These are phyloP conservation scores for Latrodectus elegans DNA, from an alignment of 2,888 invertebrate species.

Conservation along the genomic window DNA sequence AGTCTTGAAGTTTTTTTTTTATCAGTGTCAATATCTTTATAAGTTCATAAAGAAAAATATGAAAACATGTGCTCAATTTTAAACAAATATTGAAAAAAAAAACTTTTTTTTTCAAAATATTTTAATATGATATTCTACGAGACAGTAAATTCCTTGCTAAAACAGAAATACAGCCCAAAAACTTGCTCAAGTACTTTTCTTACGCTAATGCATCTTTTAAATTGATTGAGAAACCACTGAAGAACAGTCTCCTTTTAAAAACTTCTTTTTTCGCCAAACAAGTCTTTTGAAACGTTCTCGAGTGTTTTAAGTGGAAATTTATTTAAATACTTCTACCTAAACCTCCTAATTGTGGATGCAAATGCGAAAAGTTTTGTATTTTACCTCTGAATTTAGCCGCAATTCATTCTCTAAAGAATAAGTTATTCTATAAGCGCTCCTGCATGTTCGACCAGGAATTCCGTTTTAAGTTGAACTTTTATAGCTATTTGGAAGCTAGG, in stretches of 20 bases:
- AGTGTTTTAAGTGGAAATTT: slow-evolving; percentile 31
- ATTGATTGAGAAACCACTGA: neutral
- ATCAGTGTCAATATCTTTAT: no score
- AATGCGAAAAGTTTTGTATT: slow-evolving; percentile 41
- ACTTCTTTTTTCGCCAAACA: neutral
- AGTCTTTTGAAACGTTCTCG: neutral
- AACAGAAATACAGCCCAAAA: no score
- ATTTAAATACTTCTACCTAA: slow-evolving; percentile 24
- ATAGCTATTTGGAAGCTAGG: neutral
- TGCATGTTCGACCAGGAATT: neutral
- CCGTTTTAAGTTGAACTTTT: neutral
- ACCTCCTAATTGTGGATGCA: slow-evolving; percentile 28
- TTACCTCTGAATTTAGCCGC: neutral
- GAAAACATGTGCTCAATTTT: no score
- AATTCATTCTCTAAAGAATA: neutral
- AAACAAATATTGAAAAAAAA: no score
- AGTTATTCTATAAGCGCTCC: neutral
- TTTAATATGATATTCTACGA: no score
- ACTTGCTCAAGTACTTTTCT: neutral
- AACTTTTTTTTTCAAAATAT: no score
- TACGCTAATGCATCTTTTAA: neutral
- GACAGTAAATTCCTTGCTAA: no score
- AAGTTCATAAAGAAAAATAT: no score
- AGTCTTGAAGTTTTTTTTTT: no score
- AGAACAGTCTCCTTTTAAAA: neutral